These are phyloP conservation scores for Nymphicus hollandicus DNA, from an alignment of 2,113 vertebrate species.

Conservation along the genomic window DNA sequence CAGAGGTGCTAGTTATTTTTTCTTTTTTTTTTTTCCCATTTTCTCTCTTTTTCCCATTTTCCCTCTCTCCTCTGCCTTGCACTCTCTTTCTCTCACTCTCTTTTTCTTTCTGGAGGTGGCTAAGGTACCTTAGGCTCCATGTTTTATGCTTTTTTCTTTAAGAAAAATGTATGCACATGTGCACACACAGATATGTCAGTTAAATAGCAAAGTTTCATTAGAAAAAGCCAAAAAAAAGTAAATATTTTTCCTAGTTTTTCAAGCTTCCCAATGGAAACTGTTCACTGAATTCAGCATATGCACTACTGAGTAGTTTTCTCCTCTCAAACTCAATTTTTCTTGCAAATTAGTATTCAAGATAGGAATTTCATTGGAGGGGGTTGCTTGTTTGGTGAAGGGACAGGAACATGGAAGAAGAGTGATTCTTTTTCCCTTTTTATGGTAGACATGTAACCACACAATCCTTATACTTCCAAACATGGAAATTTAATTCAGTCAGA, in stretches of 20 bases:
- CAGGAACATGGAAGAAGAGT: not conserved
- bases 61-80: not conserved
- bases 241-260: not conserved
- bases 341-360: not conserved
- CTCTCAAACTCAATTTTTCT: not conserved
- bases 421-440: constrained; percentile 11
- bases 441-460: not conserved
- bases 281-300: not conserved
- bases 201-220: not conserved
- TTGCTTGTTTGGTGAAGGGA: not conserved
- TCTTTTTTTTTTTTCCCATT: not conserved
- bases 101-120: not conserved
- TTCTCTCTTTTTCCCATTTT: not conserved
- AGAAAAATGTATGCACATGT: not conserved
- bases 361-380: not conserved
- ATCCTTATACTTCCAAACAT: constrained; percentile 47
- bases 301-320: not conserved
- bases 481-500: constrained; percentile 10
- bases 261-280: not conserved
- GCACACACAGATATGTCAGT: not conserved
- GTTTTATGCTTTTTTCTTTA: not conserved
- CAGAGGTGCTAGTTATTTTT: not conserved
- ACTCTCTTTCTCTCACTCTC: not conserved
- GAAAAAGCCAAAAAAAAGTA: not conserved
- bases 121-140: not conserved